A percentile compares a stretch with the other conserved stretches of the same genome.
phyloP scores from a whole-genome alignment of 2,113 vertebrate species.

The Callorhinus ursinus region DNA sequence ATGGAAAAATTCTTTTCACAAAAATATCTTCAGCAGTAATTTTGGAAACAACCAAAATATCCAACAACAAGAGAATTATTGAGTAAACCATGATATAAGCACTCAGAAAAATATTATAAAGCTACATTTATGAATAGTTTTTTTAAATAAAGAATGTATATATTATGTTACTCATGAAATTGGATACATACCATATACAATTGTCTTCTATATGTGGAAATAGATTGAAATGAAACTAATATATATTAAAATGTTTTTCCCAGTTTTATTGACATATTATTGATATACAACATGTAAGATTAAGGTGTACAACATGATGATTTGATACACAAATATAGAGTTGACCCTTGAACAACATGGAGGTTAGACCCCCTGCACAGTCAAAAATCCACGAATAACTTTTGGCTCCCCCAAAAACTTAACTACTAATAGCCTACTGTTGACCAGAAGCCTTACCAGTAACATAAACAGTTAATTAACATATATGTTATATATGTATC shows the following conservation, averaged over 20 bases:
- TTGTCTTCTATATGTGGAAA: neutral
- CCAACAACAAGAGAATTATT: neutral
- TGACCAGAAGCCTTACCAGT: neutral
- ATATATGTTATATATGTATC: neutral
- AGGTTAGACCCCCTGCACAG: neutral
- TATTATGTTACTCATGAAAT: neutral
- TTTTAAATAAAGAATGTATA: neutral
- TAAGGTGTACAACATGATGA: neutral
- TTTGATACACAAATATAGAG: neutral
- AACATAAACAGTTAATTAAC: neutral
- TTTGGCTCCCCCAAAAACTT: neutral
- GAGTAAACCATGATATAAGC: neutral
- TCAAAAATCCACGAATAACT: neutral
- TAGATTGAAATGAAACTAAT: neutral
- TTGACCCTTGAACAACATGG: neutral
- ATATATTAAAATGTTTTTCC: neutral
- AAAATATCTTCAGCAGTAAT: slow-evolving; percentile 15
- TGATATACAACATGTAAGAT: neutral
- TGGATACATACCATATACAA: neutral
- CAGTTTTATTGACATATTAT: neutral
- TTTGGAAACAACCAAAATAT: slow-evolving; percentile 27
- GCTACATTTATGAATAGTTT: neutral
- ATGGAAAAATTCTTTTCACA: neutral
- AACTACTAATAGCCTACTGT: neutral
- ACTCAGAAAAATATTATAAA: slow-evolving; percentile 7